Evolutionary conservation across 2,888 invertebrate species (phyloP), one percentile per base, ranked within the genome.

Genomic region (Eupithecia centaureata): DNA sequence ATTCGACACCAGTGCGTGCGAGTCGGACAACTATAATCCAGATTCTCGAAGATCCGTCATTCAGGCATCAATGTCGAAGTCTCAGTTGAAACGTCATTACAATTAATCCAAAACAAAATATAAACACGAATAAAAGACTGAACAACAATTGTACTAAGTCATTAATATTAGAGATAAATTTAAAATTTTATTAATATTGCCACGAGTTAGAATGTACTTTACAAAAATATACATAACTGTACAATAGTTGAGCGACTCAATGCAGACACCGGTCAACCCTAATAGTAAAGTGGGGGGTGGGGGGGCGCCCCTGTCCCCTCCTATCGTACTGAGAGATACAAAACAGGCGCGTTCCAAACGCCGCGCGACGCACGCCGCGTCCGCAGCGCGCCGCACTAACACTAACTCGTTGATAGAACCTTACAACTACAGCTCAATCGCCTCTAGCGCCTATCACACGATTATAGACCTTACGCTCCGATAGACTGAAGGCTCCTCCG

Each of bases 191-290:
- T 89, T 57, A 86, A 90, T 92, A 92, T 92, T 92, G 92, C 92
- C 91, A 89, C 78, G 86, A 89, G 88, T 88, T 87, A 86, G 87
- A 90, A 83, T 86, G 87, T 90, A 90, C 90, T 91, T 88, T 92
- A 92, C 90, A 92, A 92, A 92, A 92, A 92, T 92, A 92, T 92
- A 91, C 90, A 92, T 86, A 89, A 69, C 90, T 91, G 90, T 92
- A 92, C 92, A 91, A 87, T 87, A 89, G 90, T 87, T 83, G 88
- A 86, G 90, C 89, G 90, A 88, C 88, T 80, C 89, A 81, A 82
- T 82, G 86, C 83, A 76, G 75, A 73, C 85, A 86, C 84, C 78
- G 86, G 86, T 84, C 87, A 77, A 77, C 86, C 83, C 84, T 80
- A 79, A 74, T 73, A 71, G 71, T 64, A 61, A n/a, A 63, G 66